Percentiles rank a stretch among this genome's conserved stretches.
Conservation (phyloP, 2,888 invertebrate species). For the Lasioglossum malachurum region DNA sequence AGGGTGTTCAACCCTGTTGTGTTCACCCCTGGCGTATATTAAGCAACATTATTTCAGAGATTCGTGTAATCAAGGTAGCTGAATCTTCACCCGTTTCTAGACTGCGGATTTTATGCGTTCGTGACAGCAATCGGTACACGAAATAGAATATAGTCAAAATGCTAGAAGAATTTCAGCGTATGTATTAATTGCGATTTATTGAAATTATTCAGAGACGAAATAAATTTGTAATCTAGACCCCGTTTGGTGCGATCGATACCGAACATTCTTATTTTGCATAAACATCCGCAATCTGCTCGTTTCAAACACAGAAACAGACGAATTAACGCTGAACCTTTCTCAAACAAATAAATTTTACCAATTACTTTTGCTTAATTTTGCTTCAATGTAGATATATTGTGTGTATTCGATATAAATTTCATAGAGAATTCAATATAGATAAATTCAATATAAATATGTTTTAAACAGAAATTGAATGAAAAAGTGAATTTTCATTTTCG, state of each 20-base stretch:
- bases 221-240: not conserved
- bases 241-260: not conserved
- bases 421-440: not conserved
- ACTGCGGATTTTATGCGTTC: conserved; percentile 1
- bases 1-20: conserved; percentile 33
- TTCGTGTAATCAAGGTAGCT: not conserved
- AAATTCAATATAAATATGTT: not conserved
- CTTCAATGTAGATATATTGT: no score
- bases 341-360: no score
- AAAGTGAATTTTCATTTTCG: not conserved
- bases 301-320: not conserved
- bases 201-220: not conserved
- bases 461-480: not conserved
- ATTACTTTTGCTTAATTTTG: no score
- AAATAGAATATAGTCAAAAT: not conserved
- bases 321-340: not conserved
- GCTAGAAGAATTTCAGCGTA: not conserved
- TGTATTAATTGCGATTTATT: not conserved
- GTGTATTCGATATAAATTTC: not conserved
- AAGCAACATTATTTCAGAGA: conserved; percentile 2
- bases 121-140: not conserved
- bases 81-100: not conserved
- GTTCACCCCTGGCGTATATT: conserved; percentile 9
- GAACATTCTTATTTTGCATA: not conserved
- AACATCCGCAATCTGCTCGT: not conserved